Conservation (phyloP, 2,797 vertebrate species). For the Hoplostethus mediterraneus region DNA sequence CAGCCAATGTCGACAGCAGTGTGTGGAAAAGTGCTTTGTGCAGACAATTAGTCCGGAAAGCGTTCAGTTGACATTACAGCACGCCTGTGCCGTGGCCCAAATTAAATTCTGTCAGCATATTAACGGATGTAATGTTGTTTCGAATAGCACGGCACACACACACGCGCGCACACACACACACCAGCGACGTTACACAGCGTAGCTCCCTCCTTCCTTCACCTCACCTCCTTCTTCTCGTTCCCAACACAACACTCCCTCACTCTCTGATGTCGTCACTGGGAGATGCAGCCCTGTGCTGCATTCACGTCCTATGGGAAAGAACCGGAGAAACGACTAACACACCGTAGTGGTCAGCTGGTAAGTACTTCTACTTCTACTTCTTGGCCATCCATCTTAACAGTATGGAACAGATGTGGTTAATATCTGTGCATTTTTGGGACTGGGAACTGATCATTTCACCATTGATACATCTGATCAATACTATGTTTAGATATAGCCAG, state of each 20-base stretch:
- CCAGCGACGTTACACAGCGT: conserved; percentile 23
- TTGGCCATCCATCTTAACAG: too few relatives aligned
- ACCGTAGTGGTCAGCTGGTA: too few relatives aligned
- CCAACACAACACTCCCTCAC: conserved; percentile 28
- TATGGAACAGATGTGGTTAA: too few relatives aligned
- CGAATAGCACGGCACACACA: conserved; percentile 28
- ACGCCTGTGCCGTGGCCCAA: conserved; percentile 13
- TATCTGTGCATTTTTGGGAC: too few relatives aligned
- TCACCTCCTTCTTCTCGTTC: conserved; percentile 31
- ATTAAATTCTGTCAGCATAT: conserved; percentile 13
- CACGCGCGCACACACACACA: conserved; percentile 13
- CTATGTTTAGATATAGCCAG: too few relatives aligned
- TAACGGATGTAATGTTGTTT: conserved; percentile 31
- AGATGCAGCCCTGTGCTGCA: neutral
- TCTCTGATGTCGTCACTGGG: conserved; percentile 1
- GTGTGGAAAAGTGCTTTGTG: conserved; percentile 41
- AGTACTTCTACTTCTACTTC: too few relatives aligned
- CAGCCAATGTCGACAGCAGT: conserved; percentile 50
- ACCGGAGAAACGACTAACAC: too few relatives aligned
- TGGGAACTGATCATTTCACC: too few relatives aligned
- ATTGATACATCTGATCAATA: too few relatives aligned
- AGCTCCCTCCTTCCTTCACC: conserved; percentile 1
- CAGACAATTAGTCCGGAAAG: conserved; percentile 11
- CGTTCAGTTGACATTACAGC: conserved; percentile 7
- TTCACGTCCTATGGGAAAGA: neutral